Evolutionary conservation across 2,113 vertebrate genomes (phyloP).

Genomic region (Piliocolobus tephrosceles): DNA sequence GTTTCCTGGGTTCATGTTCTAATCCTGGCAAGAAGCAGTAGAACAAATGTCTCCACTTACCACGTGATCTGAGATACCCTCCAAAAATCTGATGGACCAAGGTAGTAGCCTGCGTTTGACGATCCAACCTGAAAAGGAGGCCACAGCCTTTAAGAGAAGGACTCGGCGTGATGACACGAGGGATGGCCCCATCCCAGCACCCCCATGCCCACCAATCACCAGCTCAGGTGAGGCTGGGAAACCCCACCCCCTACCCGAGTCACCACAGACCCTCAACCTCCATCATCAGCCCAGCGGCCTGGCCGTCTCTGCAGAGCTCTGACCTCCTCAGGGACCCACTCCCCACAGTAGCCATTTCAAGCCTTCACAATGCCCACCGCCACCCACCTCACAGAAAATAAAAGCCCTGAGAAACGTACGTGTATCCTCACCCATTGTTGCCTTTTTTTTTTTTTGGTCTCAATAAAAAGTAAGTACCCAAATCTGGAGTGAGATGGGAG

Average conservation of each 20-base stretch:
- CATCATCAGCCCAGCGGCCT: fast-evolving
- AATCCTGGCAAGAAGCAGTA: not conserved
- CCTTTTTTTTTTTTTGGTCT: too few species aligned
- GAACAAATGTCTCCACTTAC: conserved; percentile 76
- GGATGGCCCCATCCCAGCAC: fast-evolving
- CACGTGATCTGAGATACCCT: conserved; percentile 95
- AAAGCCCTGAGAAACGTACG: fast-evolving
- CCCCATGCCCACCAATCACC: too few species aligned
- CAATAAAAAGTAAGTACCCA: not conserved
- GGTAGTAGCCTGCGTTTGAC: conserved; percentile 95
- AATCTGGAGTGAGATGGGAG: fast-evolving
- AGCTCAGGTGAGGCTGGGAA: fast-evolving
- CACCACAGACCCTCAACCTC: fast-evolving
- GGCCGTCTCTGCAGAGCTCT: fast-evolving
- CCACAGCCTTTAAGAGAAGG: fast-evolving
- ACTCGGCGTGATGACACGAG: fast-evolving
- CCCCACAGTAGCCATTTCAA: not conserved
- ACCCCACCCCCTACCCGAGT: fast-evolving
- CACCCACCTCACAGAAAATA: fast-evolving
- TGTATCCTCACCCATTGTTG: fast-evolving
- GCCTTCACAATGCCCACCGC: fast-evolving
- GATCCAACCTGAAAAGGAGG: conserved; percentile 88
- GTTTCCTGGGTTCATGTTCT: fast-evolving
- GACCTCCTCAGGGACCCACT: fast-evolving
- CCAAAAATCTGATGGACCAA: conserved; percentile 98